A percentile compares a stretch with the other conserved stretches of the same genome.
phyloP scores from a whole-genome alignment of 2,113 vertebrate genomes.

The Trichomycterus rosablanca region DNA sequence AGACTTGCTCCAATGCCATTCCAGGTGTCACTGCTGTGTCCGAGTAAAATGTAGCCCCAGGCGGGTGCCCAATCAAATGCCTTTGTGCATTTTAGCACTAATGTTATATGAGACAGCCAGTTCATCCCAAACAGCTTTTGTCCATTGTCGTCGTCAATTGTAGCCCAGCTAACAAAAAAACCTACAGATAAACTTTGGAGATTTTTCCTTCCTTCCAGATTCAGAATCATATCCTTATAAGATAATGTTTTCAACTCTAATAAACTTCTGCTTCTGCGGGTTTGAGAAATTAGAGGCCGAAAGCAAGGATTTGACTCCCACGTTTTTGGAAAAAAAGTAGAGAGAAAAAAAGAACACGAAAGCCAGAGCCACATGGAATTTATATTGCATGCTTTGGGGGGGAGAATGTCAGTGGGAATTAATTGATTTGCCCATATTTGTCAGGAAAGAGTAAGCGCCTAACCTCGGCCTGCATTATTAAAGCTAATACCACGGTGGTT shows the following conservation, averaged over 20 bases:
- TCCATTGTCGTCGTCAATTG: too few species aligned
- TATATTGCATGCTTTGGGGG: slow-evolving; percentile 51
- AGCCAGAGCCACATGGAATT: slow-evolving; percentile 51
- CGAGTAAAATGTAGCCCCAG: too few species aligned
- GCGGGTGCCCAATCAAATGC: too few species aligned
- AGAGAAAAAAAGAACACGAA: slow-evolving; percentile 28
- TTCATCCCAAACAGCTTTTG: too few species aligned
- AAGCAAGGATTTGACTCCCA: slow-evolving; percentile 45
- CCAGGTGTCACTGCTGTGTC: too few species aligned
- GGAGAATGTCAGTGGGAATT: slow-evolving; percentile 58
- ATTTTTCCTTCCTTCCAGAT: too few species aligned
- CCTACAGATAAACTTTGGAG: too few species aligned
- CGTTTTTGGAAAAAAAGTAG: slow-evolving; percentile 5
- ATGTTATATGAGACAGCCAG: too few species aligned
- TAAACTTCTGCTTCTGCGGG: slow-evolving; percentile 33
- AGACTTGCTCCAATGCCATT: too few species aligned
- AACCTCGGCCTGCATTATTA: slow-evolving; percentile 69
- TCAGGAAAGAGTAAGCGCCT: slow-evolving; percentile 63
- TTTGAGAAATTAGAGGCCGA: slow-evolving; percentile 42
- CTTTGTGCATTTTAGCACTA: too few species aligned
- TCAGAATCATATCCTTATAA: slow-evolving; percentile 16
- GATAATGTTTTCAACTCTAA: slow-evolving; percentile 39
- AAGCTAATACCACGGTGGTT: slow-evolving; percentile 69
- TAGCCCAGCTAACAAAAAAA: too few species aligned
- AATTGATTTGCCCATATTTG: slow-evolving; percentile 69